phyloP scores from a whole-genome alignment of 2,797 vertebrate species.

The Hoplostethus mediterraneus region DNA sequence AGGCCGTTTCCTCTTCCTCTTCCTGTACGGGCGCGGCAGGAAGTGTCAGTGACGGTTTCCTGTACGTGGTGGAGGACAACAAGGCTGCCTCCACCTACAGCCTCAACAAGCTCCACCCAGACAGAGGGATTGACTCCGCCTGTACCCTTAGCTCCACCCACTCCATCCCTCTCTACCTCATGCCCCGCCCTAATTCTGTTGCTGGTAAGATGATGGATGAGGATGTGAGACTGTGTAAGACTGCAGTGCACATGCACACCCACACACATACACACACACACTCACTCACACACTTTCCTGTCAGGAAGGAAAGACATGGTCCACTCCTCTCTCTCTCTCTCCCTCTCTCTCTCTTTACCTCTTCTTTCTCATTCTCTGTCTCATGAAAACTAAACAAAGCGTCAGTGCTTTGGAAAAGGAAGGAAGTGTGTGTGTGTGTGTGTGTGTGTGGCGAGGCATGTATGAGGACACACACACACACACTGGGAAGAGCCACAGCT shows the following conservation, averaged over 20 bases:
- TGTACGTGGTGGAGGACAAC: slow-evolving; percentile 92
- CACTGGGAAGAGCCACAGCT: slow-evolving; percentile 53
- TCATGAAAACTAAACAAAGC: slow-evolving; percentile 47
- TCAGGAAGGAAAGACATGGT: slow-evolving; percentile 48
- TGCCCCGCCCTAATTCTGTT: slow-evolving; percentile 96
- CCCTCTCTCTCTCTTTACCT: slow-evolving; percentile 25
- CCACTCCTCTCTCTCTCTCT: background rate
- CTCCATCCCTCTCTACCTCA: slow-evolving; percentile 96
- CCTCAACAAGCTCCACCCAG: slow-evolving; percentile 94
- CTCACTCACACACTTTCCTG: slow-evolving; percentile 44
- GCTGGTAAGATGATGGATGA: slow-evolving; percentile 86
- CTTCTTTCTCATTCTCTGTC: slow-evolving; percentile 27
- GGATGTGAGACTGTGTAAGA: background rate
- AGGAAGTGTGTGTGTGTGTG: slow-evolving; percentile 54
- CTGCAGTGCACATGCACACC: background rate
- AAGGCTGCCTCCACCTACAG: slow-evolving; percentile 96
- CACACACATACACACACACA: background rate
- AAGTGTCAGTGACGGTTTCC: slow-evolving; percentile 87
- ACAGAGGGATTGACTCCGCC: slow-evolving; percentile 85
- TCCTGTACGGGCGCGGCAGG: slow-evolving; percentile 82
- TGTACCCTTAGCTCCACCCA: slow-evolving; percentile 91
- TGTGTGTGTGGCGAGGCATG: too few relatives aligned
- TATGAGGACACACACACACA: background rate
- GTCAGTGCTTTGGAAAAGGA: slow-evolving; percentile 51
- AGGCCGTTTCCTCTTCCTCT: slow-evolving; percentile 81